These are phyloP conservation scores for Psylliodes chrysocephalus DNA, from an alignment of 2,888 invertebrate species.

Conservation along the genomic window DNA sequence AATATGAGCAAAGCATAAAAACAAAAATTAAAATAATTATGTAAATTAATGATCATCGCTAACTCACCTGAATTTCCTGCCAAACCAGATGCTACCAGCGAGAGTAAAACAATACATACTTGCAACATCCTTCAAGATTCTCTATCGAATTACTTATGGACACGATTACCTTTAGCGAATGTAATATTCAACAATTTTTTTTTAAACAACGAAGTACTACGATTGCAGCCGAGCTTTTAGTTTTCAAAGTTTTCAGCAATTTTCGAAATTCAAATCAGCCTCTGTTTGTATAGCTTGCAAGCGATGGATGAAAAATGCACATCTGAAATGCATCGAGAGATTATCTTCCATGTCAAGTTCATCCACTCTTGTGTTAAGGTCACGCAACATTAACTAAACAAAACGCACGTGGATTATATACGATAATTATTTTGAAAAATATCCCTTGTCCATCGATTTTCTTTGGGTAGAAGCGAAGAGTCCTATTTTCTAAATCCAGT, in stretches of 20 bases:
- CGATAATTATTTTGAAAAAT: no score
- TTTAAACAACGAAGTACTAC: constrained; percentile 8
- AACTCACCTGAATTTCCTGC: constrained; percentile 27
- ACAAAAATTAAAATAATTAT: neutral
- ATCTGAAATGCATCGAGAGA: constrained; percentile 9
- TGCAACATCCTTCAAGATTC: constrained; percentile 26
- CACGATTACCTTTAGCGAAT: constrained; percentile 22
- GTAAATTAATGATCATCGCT: constrained; percentile 2
- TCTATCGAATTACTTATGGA: constrained; percentile 24
- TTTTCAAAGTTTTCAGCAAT: constrained; percentile 1
- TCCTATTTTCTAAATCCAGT: no score
- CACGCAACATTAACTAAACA: constrained; percentile 7
- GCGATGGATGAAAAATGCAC: constrained; percentile 23
- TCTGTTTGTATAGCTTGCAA: constrained; percentile 5
- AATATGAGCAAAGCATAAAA: no score
- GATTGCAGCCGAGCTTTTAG: constrained; percentile 15
- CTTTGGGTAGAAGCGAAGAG: no score
- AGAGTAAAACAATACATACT: constrained; percentile 19
- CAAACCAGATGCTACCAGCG: constrained; percentile 4
- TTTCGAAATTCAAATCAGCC: neutral
- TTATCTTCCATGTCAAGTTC: constrained; percentile 30
- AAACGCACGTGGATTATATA: no score
- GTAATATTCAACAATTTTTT: constrained; percentile 30
- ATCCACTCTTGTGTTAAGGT: constrained; percentile 24
- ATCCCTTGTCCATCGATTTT: no score